A percentile compares a stretch with the other conserved stretches of the same genome.
Conservation (phyloP, 1,140 invertebrate genomes). For the Hyphantria cunea region DNA sequence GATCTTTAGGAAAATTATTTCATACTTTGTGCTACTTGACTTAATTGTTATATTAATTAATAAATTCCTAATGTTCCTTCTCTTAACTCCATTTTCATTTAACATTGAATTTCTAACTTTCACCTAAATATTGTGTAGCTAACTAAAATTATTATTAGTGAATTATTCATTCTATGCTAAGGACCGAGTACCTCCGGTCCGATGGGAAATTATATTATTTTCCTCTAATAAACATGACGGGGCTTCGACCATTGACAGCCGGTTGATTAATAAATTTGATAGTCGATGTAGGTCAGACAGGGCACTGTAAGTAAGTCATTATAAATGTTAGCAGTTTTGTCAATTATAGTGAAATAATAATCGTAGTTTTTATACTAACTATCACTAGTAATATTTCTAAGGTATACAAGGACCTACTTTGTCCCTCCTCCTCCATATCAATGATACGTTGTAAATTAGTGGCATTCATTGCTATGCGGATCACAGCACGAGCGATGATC, state of each 20-base stretch:
- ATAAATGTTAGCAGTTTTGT: too few relatives aligned
- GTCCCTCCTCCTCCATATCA: too few relatives aligned
- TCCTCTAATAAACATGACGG: slow-evolving; percentile 15
- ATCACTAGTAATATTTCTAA: too few relatives aligned
- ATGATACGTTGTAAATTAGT: too few relatives aligned
- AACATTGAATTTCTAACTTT: slow-evolving; percentile 2
- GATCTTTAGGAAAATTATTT: too few relatives aligned
- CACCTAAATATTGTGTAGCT: slow-evolving; percentile 17
- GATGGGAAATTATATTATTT: slow-evolving; percentile 25
- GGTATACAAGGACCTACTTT: too few relatives aligned
- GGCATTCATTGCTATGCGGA: too few relatives aligned
- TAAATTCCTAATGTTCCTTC: background rate
- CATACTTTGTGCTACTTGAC: too few relatives aligned
- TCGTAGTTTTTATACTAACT: too few relatives aligned
- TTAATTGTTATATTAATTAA: too few relatives aligned
- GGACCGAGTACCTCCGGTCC: slow-evolving; percentile 14
- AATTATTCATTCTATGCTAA: slow-evolving; percentile 15
- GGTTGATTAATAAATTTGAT: background rate
- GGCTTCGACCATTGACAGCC: slow-evolving; percentile 14
- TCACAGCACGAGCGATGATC: too few relatives aligned
- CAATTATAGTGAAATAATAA: too few relatives aligned
- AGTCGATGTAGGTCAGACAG: background rate
- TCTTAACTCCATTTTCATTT: background rate
- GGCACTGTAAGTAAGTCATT: background rate
- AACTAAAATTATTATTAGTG: slow-evolving; percentile 15